phyloP scores from a whole-genome alignment of 2,888 invertebrate genomes.

The Drosophila mayaguana region DNA sequence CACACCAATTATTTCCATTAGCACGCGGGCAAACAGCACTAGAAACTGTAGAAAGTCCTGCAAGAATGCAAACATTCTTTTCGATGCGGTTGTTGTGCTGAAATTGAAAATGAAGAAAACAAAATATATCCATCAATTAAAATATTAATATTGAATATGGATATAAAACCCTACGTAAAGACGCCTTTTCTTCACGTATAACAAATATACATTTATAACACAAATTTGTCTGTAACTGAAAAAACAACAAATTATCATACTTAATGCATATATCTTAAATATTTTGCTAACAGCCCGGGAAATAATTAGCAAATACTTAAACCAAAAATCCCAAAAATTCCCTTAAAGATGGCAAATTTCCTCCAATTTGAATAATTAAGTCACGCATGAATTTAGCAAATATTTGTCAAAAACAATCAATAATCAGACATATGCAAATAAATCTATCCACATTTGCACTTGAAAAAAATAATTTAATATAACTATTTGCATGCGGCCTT shows the following conservation, averaged over 20 bases:
- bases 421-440: slow-evolving; percentile 3
- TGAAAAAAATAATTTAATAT: slow-evolving; percentile 45
- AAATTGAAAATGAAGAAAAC: slow-evolving; percentile 24
- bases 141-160: too few relatives aligned
- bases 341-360: neutral
- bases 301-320: neutral
- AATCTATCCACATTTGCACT: slow-evolving; percentile 2
- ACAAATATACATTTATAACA: neutral
- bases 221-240: too few relatives aligned
- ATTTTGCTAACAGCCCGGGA: neutral
- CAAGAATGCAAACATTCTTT: slow-evolving; percentile 76
- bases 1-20: slow-evolving; percentile 67
- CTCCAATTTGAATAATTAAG: neutral
- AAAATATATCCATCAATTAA: too few relatives aligned
- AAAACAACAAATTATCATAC: neutral
- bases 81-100: slow-evolving; percentile 80
- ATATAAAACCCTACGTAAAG: too few relatives aligned
- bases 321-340: neutral
- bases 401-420: slow-evolving; percentile 18
- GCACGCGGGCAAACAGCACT: slow-evolving; percentile 67
- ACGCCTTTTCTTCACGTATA: too few relatives aligned
- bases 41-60: slow-evolving; percentile 81
- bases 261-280: neutral
- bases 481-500: slow-evolving; percentile 61
- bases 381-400: slow-evolving; percentile 18